Evolutionary conservation across 2,797 vertebrate genomes (phyloP).

Genomic region (Euthynnus affinis): DNA sequence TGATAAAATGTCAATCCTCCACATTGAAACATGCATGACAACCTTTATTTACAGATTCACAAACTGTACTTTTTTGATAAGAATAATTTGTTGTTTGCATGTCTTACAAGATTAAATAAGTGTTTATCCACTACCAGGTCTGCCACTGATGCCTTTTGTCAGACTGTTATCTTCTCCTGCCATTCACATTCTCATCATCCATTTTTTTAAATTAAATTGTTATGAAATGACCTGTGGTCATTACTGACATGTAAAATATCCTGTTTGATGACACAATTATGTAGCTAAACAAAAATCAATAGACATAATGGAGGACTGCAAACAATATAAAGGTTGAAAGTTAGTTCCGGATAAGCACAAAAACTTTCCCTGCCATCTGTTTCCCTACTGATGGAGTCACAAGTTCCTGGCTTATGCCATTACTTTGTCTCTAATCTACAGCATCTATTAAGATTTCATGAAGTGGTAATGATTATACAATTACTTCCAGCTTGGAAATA

Average conservation of each 20-base stretch:
- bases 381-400: constrained; percentile 69
- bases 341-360: constrained; percentile 38
- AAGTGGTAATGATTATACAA: constrained; percentile 81
- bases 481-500: constrained; percentile 73
- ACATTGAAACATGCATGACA: constrained; percentile 6
- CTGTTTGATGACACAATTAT: neutral
- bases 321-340: constrained; percentile 32
- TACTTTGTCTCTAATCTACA: constrained; percentile 72
- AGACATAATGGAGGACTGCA: constrained; percentile 15
- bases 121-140: neutral
- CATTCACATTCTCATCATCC: neutral
- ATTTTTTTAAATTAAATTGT: neutral
- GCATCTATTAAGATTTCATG: constrained; percentile 82
- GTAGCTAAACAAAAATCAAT: constrained; percentile 9
- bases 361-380: constrained; percentile 53
- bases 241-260: constrained; percentile 9
- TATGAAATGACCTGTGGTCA: neutral
- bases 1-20: constrained; percentile 52
- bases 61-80: neutral
- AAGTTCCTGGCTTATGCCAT: constrained; percentile 59
- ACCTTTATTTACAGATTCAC: neutral
- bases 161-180: neutral
- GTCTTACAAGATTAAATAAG: neutral
- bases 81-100: constrained; percentile 4
- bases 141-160: neutral